Evolutionary conservation across 2,113 vertebrate species (phyloP).

Genomic region (Phocoena phocoena): DNA sequence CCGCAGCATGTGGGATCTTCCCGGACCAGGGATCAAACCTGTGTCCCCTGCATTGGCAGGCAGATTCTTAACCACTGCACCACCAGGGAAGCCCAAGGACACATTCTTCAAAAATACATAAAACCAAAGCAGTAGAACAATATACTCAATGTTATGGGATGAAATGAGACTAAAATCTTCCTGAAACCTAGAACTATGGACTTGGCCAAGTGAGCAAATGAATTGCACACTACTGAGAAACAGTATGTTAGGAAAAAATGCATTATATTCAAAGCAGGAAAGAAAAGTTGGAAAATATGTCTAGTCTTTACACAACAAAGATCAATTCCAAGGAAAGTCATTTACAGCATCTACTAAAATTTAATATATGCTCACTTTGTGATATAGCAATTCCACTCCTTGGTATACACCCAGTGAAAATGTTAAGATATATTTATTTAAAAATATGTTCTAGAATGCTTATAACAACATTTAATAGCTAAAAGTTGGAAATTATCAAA

Average conservation of each 20-base stretch:
- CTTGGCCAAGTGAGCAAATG: not conserved
- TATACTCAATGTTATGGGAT: not conserved
- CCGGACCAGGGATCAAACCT: too few relatives aligned
- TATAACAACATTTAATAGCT: not conserved
- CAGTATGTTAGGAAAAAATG: not conserved
- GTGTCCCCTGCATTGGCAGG: too few relatives aligned
- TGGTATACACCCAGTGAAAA: not conserved
- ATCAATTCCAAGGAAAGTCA: not conserved
- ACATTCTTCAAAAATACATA: not conserved
- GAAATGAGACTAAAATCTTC: not conserved
- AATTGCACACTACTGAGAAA: not conserved
- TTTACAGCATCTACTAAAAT: slow-evolving; percentile 2
- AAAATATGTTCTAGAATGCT: not conserved
- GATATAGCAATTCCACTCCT: not conserved
- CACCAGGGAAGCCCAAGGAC: not conserved
- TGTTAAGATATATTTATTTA: not conserved
- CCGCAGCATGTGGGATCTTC: too few relatives aligned
- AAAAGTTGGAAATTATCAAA: slow-evolving; percentile 2
- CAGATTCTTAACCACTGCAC: too few relatives aligned
- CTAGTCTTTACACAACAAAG: not conserved
- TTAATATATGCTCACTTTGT: not conserved
- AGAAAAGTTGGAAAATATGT: not conserved
- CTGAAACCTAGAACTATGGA: not conserved
- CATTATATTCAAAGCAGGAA: slow-evolving; percentile 11
- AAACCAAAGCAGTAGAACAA: not conserved